phyloP scores from a whole-genome alignment of 1,140 invertebrate species.

The Drosophila punjabiensis region DNA sequence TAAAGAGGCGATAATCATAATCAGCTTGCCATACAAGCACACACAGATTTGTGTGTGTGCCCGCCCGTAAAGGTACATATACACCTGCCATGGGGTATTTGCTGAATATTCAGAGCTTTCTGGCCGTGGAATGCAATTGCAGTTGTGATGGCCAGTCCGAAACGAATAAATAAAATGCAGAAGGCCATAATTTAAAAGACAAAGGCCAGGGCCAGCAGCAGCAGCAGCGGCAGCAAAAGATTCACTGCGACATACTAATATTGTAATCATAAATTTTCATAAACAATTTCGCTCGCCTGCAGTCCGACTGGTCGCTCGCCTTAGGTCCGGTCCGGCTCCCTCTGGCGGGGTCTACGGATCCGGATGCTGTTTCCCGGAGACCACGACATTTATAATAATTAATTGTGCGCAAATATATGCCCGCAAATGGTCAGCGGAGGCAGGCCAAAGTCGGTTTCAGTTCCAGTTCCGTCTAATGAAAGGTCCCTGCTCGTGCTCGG shows the following conservation, averaged over 20 bases:
- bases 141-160: slow-evolving; percentile 23
- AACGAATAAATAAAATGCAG: slow-evolving; percentile 72
- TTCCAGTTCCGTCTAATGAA: slow-evolving; percentile 63
- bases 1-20: slow-evolving; percentile 72
- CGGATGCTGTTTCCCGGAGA: slow-evolving; percentile 36
- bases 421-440: slow-evolving; percentile 73
- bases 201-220: slow-evolving; percentile 53
- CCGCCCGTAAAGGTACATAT: slow-evolving; percentile 3
- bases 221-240: slow-evolving; percentile 38
- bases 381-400: slow-evolving; percentile 84
- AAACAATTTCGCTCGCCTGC: slow-evolving; percentile 78
- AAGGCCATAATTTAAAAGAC: slow-evolving; percentile 64
- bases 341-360: slow-evolving; percentile 25
- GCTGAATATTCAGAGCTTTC: slow-evolving; percentile 2
- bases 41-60: slow-evolving; percentile 7
- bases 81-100: slow-evolving; percentile 37
- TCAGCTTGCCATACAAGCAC: slow-evolving; percentile 42
- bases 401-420: slow-evolving; percentile 83
- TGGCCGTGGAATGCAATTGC: slow-evolving; percentile 43
- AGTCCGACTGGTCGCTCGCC: slow-evolving; percentile 35
- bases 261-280: slow-evolving; percentile 84
- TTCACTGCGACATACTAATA: slow-evolving; percentile 80
- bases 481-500: slow-evolving; percentile 36
- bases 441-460: slow-evolving; percentile 43
- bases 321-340: slow-evolving; percentile 22